Evolutionary conservation across 2,888 invertebrate genomes (phyloP), one percentile per base, ranked within the genome.

Genomic region (Polyommatus iphigenia): DNA sequence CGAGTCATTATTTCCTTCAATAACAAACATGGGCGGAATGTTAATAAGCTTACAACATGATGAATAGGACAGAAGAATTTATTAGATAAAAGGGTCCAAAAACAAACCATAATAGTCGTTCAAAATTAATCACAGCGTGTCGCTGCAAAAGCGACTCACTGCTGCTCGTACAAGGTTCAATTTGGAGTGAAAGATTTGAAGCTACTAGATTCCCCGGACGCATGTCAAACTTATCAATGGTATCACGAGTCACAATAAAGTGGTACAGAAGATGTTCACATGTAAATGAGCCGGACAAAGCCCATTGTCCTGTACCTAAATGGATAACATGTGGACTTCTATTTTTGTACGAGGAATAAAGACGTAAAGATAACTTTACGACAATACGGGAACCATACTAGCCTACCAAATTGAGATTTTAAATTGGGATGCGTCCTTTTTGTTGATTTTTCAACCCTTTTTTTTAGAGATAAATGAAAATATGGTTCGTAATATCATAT

Each of bases 351-450:
- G 89, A 86, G 85, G 86, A 89, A 91, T 90, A 86, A 87, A 91
- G 90, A 89, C 91, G 88, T 91, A 90, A 91, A 91, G 91, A 92
- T 91, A 91, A 90, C 84, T 91, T 90, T 88, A 91, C 86, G 85
- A 85, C 86, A 7, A 54, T 24, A 46, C 15, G 29, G 7, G 15
- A 29, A 24, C 75, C 75, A 75, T 29, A 8, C 13, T 50, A 15
- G 15, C 29, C 2, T 29, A 32, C 29, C 10, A 15, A 15, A 32
- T 29, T 6, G 24, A 24, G 67, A 67, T 29, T 29, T 20, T 10
- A 15, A 29, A 67, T 18, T 18, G 18, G 54, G 18, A 67, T 67
- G 24, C 13, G 13, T 2, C 10, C 10, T 13, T 32, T 67, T 2
- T 32, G 29, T 32, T 7, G 4, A 32, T 67, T 5, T 29, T 67